These are phyloP conservation scores for Drosophila ohnishii DNA, from an alignment of 1,140 invertebrate genomes.

Conservation along the genomic window DNA sequence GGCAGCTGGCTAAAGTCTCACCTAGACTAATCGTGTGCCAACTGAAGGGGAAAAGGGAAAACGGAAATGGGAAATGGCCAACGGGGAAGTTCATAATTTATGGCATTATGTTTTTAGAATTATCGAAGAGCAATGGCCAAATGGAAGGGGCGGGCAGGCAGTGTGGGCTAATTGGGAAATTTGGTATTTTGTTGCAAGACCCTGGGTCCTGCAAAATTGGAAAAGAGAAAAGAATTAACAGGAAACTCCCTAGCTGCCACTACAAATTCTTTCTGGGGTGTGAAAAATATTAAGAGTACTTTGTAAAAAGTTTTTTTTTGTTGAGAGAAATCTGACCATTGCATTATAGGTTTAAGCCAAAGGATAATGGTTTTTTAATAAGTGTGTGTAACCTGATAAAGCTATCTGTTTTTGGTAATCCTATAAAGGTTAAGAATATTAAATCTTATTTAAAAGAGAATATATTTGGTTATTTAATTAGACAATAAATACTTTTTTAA, in stretches of 20 bases:
- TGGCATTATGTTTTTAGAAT: slow-evolving; percentile 51
- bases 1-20: slow-evolving; percentile 52
- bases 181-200: slow-evolving; percentile 17
- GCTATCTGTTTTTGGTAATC: background rate
- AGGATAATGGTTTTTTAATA: background rate
- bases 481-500: background rate
- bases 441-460: no score
- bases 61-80: slow-evolving; percentile 40
- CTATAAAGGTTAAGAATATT: no score
- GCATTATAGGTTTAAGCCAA: background rate
- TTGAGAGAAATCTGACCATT: background rate
- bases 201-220: background rate
- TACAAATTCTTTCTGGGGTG: background rate
- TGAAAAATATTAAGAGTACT: slow-evolving; percentile 16
- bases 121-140: slow-evolving; percentile 30
- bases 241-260: background rate
- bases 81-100: slow-evolving; percentile 51
- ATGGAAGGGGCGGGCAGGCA: background rate
- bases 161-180: slow-evolving; percentile 32
- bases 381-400: background rate
- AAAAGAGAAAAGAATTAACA: background rate
- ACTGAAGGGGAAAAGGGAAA: slow-evolving; percentile 36
- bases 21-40: slow-evolving; percentile 53
- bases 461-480: background rate
- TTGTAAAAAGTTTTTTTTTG: slow-evolving; percentile 2